phyloP scores from a whole-genome alignment of 1,140 invertebrate genomes.

The Bicyclus anynana region DNA sequence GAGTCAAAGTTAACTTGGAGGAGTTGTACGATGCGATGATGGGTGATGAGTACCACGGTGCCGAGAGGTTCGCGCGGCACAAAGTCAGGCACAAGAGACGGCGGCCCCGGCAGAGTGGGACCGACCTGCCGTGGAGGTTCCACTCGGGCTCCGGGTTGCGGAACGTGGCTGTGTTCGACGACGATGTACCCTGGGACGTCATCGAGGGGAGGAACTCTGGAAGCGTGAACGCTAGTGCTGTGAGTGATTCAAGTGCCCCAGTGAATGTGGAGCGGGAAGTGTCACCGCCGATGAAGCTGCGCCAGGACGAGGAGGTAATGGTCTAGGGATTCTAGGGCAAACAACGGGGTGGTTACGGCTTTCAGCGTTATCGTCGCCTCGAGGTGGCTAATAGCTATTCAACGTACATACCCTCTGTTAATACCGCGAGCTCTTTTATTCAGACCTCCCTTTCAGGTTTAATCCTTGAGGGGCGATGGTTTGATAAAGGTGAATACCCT shows the following conservation, averaged over 20 bases:
- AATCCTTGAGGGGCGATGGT: slow-evolving; percentile 51
- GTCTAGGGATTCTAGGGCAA: slow-evolving; percentile 17
- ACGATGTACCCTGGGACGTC: slow-evolving; percentile 56
- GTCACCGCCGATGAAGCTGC: slow-evolving; percentile 59
- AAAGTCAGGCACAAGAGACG: slow-evolving; percentile 67
- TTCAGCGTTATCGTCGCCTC: slow-evolving; percentile 59
- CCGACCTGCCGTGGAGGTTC: slow-evolving; percentile 61
- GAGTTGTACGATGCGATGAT: slow-evolving; percentile 65
- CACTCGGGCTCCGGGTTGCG: slow-evolving; percentile 44
- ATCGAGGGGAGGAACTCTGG: slow-evolving; percentile 42
- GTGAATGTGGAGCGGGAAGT: slow-evolving; percentile 49
- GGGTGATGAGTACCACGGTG: slow-evolving; percentile 56
- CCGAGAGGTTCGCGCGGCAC: slow-evolving; percentile 56
- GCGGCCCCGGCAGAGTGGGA: slow-evolving; percentile 52
- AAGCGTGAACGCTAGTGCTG: slow-evolving; percentile 53
- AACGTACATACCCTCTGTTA: slow-evolving; percentile 46
- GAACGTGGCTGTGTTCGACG: slow-evolving; percentile 61
- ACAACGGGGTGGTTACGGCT: slow-evolving; percentile 20
- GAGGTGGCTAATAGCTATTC: slow-evolving; percentile 60
- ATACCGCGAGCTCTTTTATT: slow-evolving; percentile 44
- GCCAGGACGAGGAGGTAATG: slow-evolving; percentile 65
- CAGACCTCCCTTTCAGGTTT: slow-evolving; percentile 44
- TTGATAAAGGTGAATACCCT: slow-evolving; percentile 61
- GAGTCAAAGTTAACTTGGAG: slow-evolving; percentile 58
- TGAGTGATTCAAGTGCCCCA: slow-evolving; percentile 55